Evolutionary conservation across 2,113 vertebrate genomes (phyloP).

Genomic region (Burhinus bistriatus): DNA sequence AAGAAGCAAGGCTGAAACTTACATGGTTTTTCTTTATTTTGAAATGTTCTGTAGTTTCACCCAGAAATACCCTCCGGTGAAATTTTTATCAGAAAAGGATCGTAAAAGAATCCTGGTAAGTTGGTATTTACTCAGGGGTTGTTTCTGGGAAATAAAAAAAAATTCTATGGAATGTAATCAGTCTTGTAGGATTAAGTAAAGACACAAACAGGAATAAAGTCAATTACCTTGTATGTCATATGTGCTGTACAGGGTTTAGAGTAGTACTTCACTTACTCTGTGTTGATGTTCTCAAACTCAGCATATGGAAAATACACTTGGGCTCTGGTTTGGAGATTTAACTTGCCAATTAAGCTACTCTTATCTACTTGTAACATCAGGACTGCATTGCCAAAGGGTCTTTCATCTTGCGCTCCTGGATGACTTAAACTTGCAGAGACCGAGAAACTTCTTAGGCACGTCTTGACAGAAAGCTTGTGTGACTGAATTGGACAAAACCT

Average conservation of each 20-base stretch:
- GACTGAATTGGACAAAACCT: neutral
- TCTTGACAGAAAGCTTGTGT: neutral
- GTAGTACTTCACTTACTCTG: neutral
- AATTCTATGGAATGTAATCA: neutral
- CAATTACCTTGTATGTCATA: neutral
- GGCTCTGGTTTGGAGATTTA: neutral
- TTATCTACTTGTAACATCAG: neutral
- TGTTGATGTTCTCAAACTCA: neutral
- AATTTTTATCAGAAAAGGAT: conserved; percentile 98
- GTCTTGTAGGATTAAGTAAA: neutral
- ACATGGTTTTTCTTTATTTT: conserved; percentile 11
- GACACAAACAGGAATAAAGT: neutral
- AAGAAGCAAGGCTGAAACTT: neutral
- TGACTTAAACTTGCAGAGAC: neutral
- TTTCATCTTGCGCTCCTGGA: neutral
- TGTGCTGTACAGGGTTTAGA: neutral
- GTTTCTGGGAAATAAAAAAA: neutral
- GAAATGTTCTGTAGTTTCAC: conserved; percentile 80
- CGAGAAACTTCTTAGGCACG: neutral
- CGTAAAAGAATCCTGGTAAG: conserved; percentile 98
- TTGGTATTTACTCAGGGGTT: neutral
- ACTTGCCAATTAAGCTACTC: neutral
- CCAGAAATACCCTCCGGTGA: conserved; percentile 97
- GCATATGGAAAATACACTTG: neutral
- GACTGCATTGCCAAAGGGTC: neutral